A percentile compares a stretch with the other conserved stretches of the same genome.
phyloP scores from a whole-genome alignment of 2,888 invertebrate species.

The Ormia ochracea region DNA sequence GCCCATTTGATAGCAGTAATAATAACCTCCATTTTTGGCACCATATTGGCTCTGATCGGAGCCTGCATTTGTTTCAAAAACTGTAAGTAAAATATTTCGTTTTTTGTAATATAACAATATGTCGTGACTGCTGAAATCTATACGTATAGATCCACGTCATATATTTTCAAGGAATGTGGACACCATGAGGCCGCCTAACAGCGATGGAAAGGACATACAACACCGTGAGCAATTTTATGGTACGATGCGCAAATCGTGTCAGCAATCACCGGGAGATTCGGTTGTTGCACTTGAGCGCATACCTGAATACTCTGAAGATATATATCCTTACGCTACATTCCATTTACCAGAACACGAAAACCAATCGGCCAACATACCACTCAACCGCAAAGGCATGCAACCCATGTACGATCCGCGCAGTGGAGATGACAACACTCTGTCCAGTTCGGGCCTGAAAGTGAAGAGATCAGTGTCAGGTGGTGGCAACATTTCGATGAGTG shows the following conservation, averaged over 20 bases:
- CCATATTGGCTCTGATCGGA: slow-evolving; percentile 79
- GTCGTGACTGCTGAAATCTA: background rate
- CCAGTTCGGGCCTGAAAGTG: slow-evolving; percentile 68
- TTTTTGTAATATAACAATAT: background rate
- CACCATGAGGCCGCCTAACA: slow-evolving; percentile 67
- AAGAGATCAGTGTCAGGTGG: slow-evolving; percentile 68
- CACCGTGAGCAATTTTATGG: slow-evolving; percentile 79
- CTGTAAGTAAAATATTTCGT: slow-evolving; percentile 76
- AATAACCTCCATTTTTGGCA: slow-evolving; percentile 76
- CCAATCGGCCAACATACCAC: slow-evolving; percentile 77
- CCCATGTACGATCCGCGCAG: slow-evolving; percentile 71
- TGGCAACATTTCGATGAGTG: slow-evolving; percentile 63
- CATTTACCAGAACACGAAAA: slow-evolving; percentile 80
- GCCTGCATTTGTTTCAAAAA: slow-evolving; percentile 79
- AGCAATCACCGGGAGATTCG: slow-evolving; percentile 75
- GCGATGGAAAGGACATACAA: slow-evolving; percentile 70
- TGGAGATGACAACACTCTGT: slow-evolving; percentile 69
- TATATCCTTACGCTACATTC: slow-evolving; percentile 81
- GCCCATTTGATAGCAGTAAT: slow-evolving; percentile 74
- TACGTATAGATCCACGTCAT: slow-evolving; percentile 69
- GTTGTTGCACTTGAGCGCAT: slow-evolving; percentile 78
- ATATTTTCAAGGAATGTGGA: slow-evolving; percentile 70
- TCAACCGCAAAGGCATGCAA: slow-evolving; percentile 71
- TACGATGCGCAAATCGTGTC: slow-evolving; percentile 78
- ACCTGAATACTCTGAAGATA: slow-evolving; percentile 81